Evolutionary conservation across 1,140 invertebrate species (phyloP).

Genomic region (Choristoneura fumiferana): DNA sequence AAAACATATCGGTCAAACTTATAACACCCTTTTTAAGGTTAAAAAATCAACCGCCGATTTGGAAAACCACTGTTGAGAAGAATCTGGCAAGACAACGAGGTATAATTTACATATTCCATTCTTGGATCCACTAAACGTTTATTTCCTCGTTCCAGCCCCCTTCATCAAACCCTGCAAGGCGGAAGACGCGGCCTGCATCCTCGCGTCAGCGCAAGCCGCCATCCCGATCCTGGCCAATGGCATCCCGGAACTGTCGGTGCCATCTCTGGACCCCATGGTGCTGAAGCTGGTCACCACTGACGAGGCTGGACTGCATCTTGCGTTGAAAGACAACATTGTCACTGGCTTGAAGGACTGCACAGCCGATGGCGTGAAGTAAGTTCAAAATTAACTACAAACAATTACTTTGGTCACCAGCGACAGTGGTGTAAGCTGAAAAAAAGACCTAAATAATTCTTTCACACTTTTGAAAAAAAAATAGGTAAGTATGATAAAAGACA

Average conservation of each 20-base stretch:
- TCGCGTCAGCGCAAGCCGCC: constrained; percentile 39
- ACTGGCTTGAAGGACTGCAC: constrained; percentile 49
- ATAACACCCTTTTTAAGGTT: no score
- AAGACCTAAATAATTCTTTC: no score
- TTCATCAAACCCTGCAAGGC: constrained; percentile 55
- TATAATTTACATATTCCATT: no score
- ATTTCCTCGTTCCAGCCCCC: constrained; percentile 36
- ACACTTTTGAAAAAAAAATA: no score
- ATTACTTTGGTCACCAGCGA: no score
- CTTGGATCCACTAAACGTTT: neutral
- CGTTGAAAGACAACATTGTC: constrained; percentile 47
- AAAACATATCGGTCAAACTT: no score
- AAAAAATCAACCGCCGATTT: no score
- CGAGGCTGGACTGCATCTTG: constrained; percentile 42
- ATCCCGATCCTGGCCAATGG: constrained; percentile 42
- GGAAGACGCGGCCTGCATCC: constrained; percentile 44
- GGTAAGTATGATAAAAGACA: no score
- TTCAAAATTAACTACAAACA: no score
- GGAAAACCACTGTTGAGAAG: no score
- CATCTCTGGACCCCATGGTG: constrained; percentile 48
- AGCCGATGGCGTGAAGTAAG: constrained; percentile 47
- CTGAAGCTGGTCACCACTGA: constrained; percentile 42
- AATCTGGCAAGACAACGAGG: no score
- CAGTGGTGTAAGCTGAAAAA: no score
- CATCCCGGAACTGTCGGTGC: constrained; percentile 47